Percentiles rank a stretch among this genome's conserved stretches.
These are phyloP conservation scores for Stenoptilia bipunctidactyla DNA, from an alignment of 2,888 invertebrate species.

Conservation along the genomic window DNA sequence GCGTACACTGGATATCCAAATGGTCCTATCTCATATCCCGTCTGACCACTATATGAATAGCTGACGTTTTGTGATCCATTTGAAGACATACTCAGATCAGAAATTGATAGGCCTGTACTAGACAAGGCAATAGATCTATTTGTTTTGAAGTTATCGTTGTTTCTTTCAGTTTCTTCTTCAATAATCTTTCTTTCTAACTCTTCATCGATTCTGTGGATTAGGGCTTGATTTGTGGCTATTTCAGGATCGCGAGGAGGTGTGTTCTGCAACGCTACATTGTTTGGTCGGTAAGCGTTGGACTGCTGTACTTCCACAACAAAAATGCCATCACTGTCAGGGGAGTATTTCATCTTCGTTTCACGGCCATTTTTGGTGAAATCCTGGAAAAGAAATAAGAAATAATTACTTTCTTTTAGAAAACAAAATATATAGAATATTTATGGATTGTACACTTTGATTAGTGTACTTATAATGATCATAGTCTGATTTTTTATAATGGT, in stretches of 20 bases:
- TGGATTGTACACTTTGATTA: too few species aligned
- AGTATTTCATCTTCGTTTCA: conserved; percentile 82
- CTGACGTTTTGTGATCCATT: conserved; percentile 79
- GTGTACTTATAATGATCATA: too few species aligned
- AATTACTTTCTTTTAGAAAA: too few species aligned
- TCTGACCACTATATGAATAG: conserved; percentile 85
- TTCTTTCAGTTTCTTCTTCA: conserved; percentile 45
- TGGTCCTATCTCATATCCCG: conserved; percentile 80
- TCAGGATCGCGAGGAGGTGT: conserved; percentile 49
- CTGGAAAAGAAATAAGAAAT: too few species aligned
- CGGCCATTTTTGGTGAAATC: conserved; percentile 78
- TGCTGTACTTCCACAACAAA: conserved; percentile 79
- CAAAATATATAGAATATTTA: too few species aligned
- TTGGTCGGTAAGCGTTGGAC: conserved; percentile 49
- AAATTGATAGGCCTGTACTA: conserved; percentile 85
- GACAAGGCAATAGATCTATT: conserved; percentile 67
- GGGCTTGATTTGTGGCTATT: conserved; percentile 60
- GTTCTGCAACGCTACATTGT: conserved; percentile 37
- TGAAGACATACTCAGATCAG: conserved; percentile 82
- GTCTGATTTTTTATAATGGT: too few species aligned
- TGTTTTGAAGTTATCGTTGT: conserved; percentile 35
- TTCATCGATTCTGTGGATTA: conserved; percentile 55
- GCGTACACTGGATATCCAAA: conserved; percentile 77
- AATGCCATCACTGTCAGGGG: conserved; percentile 79
- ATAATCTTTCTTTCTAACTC: conserved; percentile 38